A percentile compares a stretch with the other conserved stretches of the same genome.
Conservation (phyloP, 2,888 invertebrate species). For the Archaeoteleia sp. region DNA sequence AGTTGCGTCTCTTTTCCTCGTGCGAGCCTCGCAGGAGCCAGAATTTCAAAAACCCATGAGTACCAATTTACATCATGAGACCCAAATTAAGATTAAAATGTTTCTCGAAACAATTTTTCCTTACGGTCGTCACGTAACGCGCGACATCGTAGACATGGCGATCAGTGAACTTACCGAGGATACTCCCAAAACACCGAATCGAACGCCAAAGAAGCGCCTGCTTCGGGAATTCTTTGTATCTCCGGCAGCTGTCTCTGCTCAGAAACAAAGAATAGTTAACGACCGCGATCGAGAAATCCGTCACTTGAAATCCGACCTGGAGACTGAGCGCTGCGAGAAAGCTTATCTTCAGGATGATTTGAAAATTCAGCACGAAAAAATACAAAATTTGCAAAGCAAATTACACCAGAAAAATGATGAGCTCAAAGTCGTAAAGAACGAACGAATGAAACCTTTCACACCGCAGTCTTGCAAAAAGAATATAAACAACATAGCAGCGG, state of each 20-base stretch:
- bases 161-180: slow-evolving; percentile 69
- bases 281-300: slow-evolving; percentile 76
- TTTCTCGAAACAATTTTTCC: slow-evolving; percentile 77
- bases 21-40: slow-evolving; percentile 77
- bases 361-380: slow-evolving; percentile 76
- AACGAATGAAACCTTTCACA: slow-evolving; percentile 65
- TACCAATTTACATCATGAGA: slow-evolving; percentile 75
- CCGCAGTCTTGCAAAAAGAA: slow-evolving; percentile 69
- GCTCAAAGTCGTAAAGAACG: slow-evolving; percentile 70
- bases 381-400: slow-evolving; percentile 77
- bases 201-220: slow-evolving; percentile 58
- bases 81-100: slow-evolving; percentile 77
- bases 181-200: slow-evolving; percentile 45
- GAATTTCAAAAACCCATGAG: slow-evolving; percentile 78
- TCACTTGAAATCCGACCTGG: slow-evolving; percentile 78
- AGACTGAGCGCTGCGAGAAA: slow-evolving; percentile 80
- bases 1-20: slow-evolving; percentile 77
- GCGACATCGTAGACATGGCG: slow-evolving; percentile 75
- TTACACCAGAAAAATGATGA: slow-evolving; percentile 72
- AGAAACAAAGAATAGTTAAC: slow-evolving; percentile 68
- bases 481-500: slow-evolving; percentile 61
- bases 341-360: slow-evolving; percentile 80
- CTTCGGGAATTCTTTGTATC: slow-evolving; percentile 67
- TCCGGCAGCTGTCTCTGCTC: slow-evolving; percentile 63
- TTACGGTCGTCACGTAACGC: slow-evolving; percentile 73